A percentile compares a stretch with the other conserved stretches of the same genome.
Evolutionary conservation across 2,888 invertebrate species (phyloP).

Genomic region (Alviniconcha strummeri): DNA sequence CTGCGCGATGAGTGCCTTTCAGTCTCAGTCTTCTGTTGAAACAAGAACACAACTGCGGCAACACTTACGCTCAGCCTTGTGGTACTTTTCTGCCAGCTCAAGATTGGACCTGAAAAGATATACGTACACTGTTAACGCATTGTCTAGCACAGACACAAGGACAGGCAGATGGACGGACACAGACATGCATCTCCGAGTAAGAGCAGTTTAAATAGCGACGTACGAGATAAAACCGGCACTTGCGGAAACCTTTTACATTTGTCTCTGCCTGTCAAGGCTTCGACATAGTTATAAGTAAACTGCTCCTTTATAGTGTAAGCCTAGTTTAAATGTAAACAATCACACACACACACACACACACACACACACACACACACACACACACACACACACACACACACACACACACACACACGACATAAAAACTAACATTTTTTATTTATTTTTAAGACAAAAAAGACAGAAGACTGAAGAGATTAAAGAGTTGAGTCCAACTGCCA

Average conservation of each 20-base stretch:
- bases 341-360: slow-evolving; percentile 13
- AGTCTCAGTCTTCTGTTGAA: too few relatives aligned
- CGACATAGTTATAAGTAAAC: too few relatives aligned
- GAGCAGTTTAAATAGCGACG: too few relatives aligned
- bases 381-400: slow-evolving; percentile 20
- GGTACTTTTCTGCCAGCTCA: slow-evolving; percentile 58
- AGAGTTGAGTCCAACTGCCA: neutral
- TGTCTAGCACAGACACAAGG: neutral
- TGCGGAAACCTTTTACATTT: too few relatives aligned
- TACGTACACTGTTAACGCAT: neutral
- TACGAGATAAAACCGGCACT: too few relatives aligned
- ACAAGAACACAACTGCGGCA: neutral
- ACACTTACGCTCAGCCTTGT: slow-evolving; percentile 59
- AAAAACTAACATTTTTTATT: neutral
- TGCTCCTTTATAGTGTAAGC: too few relatives aligned
- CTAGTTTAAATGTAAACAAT: neutral
- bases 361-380: slow-evolving; percentile 2
- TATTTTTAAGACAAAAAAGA: neutral
- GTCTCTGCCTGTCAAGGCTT: too few relatives aligned
- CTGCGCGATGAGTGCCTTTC: too few relatives aligned
- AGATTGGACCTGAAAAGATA: slow-evolving; percentile 53
- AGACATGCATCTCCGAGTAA: neutral
- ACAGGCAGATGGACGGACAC: slow-evolving; percentile 1
- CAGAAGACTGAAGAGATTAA: neutral
- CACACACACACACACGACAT: neutral